These are phyloP conservation scores for Cichlasoma orientale DNA, from an alignment of 2,797 vertebrate genomes.

Conservation along the genomic window DNA sequence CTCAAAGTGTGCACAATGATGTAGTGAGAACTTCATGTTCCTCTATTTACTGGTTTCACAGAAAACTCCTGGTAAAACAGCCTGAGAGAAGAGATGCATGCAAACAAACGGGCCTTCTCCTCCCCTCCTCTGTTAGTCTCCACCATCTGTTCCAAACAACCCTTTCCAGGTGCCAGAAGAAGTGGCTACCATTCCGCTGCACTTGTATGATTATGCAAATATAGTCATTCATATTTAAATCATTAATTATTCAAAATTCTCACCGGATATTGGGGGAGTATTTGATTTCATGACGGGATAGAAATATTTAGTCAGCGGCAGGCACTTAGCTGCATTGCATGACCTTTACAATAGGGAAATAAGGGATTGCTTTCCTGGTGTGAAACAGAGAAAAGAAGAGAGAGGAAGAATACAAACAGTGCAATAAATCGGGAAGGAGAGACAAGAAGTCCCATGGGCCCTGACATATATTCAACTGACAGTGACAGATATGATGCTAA, in stretches of 20 bases:
- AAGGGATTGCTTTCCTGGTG: constrained; percentile 56
- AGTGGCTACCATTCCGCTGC: constrained; percentile 40
- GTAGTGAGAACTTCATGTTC: neutral
- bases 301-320: constrained; percentile 59
- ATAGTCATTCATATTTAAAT: constrained; percentile 74
- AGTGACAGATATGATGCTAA: constrained; percentile 65
- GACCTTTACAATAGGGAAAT: constrained; percentile 68
- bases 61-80: constrained; percentile 7
- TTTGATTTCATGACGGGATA: constrained; percentile 29
- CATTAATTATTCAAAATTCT: constrained; percentile 65
- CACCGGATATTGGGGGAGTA: constrained; percentile 28
- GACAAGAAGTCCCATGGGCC: constrained; percentile 42
- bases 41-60: neutral
- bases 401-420: neutral
- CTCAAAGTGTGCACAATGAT: neutral
- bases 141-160: constrained; percentile 68
- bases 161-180: constrained; percentile 58
- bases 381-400: constrained; percentile 30
- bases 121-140: constrained; percentile 21
- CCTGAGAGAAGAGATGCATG: constrained; percentile 29
- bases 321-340: constrained; percentile 58
- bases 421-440: neutral
- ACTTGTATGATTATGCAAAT: constrained; percentile 65
- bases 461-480: constrained; percentile 73
- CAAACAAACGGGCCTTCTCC: constrained; percentile 41